A percentile compares a stretch with the other conserved stretches of the same genome.
Conservation (phyloP, 2,888 invertebrate species). For the Ennomos fuscantarius region DNA sequence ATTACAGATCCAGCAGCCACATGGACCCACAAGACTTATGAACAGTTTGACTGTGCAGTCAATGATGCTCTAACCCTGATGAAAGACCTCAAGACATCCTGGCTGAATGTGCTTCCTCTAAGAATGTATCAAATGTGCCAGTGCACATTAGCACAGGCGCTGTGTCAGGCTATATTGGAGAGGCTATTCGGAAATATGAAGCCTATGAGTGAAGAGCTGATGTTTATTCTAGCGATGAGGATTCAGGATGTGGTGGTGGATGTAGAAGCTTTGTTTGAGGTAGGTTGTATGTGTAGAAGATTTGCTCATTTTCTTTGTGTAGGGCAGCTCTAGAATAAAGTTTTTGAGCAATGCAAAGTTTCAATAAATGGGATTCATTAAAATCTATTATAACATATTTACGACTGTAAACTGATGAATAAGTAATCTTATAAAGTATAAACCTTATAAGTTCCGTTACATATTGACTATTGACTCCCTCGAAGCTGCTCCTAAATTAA, state of each 20-base stretch:
- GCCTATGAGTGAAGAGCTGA: constrained; percentile 66
- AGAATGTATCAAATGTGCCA: constrained; percentile 72
- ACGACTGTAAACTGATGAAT: too few relatives aligned
- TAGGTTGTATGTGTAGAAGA: constrained; percentile 36
- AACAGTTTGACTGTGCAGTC: constrained; percentile 67
- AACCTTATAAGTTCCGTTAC: too few relatives aligned
- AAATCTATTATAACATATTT: too few relatives aligned
- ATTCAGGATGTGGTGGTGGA: constrained; percentile 59
- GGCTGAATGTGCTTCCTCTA: constrained; percentile 64
- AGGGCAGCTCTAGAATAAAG: too few relatives aligned
- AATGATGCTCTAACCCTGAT: constrained; percentile 63
- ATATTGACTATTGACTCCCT: too few relatives aligned
- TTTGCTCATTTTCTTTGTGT: too few relatives aligned
- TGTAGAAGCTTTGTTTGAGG: constrained; percentile 66
- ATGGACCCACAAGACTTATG: constrained; percentile 66
- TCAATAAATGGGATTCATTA: too few relatives aligned
- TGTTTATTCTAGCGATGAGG: constrained; percentile 63
- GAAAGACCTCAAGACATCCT: constrained; percentile 60
- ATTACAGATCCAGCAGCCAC: constrained; percentile 51
- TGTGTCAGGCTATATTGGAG: constrained; percentile 66
- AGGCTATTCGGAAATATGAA: constrained; percentile 60
- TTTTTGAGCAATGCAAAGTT: too few relatives aligned
- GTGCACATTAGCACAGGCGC: constrained; percentile 57
- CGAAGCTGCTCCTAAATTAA: too few relatives aligned
- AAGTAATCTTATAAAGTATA: too few relatives aligned